These are phyloP conservation scores for Gambusia affinis DNA, from an alignment of 2,113 vertebrate genomes.

Conservation along the genomic window DNA sequence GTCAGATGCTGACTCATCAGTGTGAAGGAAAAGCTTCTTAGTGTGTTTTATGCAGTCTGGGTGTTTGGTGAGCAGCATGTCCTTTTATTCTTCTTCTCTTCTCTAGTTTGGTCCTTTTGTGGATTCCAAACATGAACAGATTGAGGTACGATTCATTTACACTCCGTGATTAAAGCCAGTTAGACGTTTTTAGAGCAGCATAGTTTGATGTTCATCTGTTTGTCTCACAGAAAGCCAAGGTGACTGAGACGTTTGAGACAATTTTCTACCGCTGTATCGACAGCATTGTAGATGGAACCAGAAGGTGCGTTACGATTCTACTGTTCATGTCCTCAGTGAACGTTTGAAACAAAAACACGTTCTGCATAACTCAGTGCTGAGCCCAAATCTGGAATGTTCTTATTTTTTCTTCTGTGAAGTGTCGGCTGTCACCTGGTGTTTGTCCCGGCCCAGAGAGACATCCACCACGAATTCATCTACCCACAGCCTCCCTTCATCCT, in stretches of 20 bases:
- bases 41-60: not conserved
- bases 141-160: slow-evolving; percentile 81
- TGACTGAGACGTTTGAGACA: slow-evolving; percentile 82
- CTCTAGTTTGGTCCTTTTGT: slow-evolving; percentile 90
- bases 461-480: slow-evolving; percentile 87
- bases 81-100: slow-evolving; percentile 11
- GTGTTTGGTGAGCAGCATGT: not conserved
- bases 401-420: slow-evolving; percentile 37
- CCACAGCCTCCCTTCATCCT: slow-evolving; percentile 88
- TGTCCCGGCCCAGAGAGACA: slow-evolving; percentile 87
- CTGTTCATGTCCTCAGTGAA: too few species aligned
- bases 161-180: not conserved
- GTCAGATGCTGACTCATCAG: not conserved
- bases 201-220: not conserved
- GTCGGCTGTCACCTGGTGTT: slow-evolving; percentile 83
- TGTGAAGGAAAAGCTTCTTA: not conserved
- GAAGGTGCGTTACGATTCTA: slow-evolving; percentile 72
- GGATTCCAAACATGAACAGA: slow-evolving; percentile 91
- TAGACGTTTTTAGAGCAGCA: too few species aligned
- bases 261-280: slow-evolving; percentile 87
- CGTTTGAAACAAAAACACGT: not conserved
- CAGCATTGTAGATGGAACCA: slow-evolving; percentile 88
- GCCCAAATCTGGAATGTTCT: not conserved
- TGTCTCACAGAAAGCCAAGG: slow-evolving; percentile 82
- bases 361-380: not conserved